A percentile compares a stretch with the other conserved stretches of the same genome.
phyloP scores from a whole-genome alignment of 2,888 invertebrate species.

The Agrotis clavis region DNA sequence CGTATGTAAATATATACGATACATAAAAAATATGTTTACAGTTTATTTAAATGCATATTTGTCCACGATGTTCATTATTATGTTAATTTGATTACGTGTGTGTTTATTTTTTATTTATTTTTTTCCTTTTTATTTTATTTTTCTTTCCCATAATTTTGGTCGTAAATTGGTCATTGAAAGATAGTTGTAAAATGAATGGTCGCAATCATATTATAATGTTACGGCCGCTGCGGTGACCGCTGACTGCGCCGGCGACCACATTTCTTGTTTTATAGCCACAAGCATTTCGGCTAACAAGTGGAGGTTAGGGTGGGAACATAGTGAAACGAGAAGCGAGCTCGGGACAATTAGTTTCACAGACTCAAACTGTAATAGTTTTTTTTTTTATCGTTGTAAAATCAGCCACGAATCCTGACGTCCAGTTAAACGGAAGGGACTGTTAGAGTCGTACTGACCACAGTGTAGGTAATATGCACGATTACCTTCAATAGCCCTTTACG shows the following conservation, averaged over 20 bases:
- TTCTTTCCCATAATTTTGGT: constrained; percentile 55
- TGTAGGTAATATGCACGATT: too few relatives aligned
- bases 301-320: constrained; percentile 13
- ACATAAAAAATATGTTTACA: constrained; percentile 54
- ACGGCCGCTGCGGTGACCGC: constrained; percentile 64
- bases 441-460: too few relatives aligned
- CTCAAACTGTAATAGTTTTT: too few relatives aligned
- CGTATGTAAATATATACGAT: constrained; percentile 55
- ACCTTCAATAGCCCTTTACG: too few relatives aligned
- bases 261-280: constrained; percentile 67
- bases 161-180: constrained; percentile 64
- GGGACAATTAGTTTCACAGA: neutral
- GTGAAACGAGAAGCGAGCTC: neutral
- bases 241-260: constrained; percentile 65
- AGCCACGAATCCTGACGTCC: too few relatives aligned
- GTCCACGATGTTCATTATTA: constrained; percentile 61
- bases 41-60: constrained; percentile 53
- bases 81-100: constrained; percentile 63
- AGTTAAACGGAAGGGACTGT: too few relatives aligned
- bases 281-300: constrained; percentile 63
- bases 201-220: constrained; percentile 59
- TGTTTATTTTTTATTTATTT: constrained; percentile 49
- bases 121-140: constrained; percentile 40
- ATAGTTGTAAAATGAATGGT: constrained; percentile 67
- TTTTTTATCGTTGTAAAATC: too few relatives aligned